These are phyloP conservation scores for Seriola rivoliana DNA, from an alignment of 2,113 vertebrate genomes.

Conservation along the genomic window DNA sequence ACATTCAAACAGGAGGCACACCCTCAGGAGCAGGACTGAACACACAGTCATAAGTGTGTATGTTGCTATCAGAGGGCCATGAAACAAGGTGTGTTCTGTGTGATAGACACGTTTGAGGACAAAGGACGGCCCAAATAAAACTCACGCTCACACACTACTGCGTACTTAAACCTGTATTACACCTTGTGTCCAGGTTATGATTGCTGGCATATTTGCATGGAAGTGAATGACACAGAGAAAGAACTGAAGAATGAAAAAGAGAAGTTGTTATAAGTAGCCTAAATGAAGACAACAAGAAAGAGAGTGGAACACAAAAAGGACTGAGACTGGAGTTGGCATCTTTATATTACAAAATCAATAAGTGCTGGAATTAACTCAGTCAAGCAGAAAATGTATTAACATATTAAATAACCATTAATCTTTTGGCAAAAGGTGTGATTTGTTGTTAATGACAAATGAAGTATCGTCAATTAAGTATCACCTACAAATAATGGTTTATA, in stretches of 20 bases:
- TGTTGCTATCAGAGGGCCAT: slow-evolving; percentile 50
- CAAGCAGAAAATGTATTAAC: not conserved
- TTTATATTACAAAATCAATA: not conserved
- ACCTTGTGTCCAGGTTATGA: slow-evolving; percentile 1
- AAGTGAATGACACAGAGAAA: not conserved
- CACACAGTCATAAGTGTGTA: slow-evolving; percentile 40
- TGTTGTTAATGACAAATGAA: not conserved
- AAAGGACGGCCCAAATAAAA: slow-evolving; percentile 55
- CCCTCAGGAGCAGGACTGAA: slow-evolving; percentile 62
- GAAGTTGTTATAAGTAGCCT: not conserved
- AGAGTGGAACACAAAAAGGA: not conserved
- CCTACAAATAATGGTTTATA: not conserved
- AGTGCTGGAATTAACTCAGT: not conserved
- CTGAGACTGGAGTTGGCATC: not conserved
- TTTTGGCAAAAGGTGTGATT: not conserved
- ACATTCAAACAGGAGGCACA: slow-evolving; percentile 60
- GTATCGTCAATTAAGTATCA: no score
- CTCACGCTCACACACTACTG: not conserved
- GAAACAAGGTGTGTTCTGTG: slow-evolving; percentile 70
- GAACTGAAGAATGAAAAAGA: not conserved
- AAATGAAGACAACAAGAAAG: not conserved
- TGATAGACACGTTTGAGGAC: slow-evolving; percentile 53
- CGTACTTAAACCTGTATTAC: slow-evolving; percentile 6
- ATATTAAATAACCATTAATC: not conserved
- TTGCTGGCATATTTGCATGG: not conserved